Conservation (phyloP, 2,888 invertebrate genomes). For the Cataglyphis cursor region DNA sequence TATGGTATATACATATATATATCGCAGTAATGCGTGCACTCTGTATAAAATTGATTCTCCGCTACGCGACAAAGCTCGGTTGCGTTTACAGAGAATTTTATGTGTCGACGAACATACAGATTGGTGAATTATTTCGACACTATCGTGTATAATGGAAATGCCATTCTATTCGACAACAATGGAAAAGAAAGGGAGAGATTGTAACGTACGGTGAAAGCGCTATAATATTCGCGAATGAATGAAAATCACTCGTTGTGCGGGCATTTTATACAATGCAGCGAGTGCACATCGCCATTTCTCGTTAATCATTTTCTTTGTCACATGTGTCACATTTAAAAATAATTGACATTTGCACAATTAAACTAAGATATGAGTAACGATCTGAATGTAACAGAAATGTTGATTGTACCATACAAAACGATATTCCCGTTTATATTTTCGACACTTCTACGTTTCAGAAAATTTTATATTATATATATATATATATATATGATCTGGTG, state of each 20-base stretch:
- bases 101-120: slow-evolving; percentile 10
- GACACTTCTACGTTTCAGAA: neutral
- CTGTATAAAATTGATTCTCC: slow-evolving; percentile 21
- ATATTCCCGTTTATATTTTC: neutral
- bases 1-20: neutral
- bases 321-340: slow-evolving; percentile 13
- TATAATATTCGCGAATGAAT: slow-evolving; percentile 33
- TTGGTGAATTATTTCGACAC: slow-evolving; percentile 36
- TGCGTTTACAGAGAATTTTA: slow-evolving; percentile 16
- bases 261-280: slow-evolving; percentile 4
- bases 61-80: neutral
- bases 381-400: slow-evolving; percentile 13
- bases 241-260: slow-evolving; percentile 4
- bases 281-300: slow-evolving; percentile 9
- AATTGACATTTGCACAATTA: slow-evolving; percentile 30
- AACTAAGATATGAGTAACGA: slow-evolving; percentile 21
- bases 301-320: slow-evolving; percentile 19
- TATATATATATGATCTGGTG: neutral
- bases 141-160: slow-evolving; percentile 34
- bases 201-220: slow-evolving; percentile 16
- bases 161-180: slow-evolving; percentile 35
- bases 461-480: neutral
- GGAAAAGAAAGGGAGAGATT: slow-evolving; percentile 22
- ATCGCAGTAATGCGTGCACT: neutral
- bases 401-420: neutral